These are phyloP conservation scores for Silurus asotus DNA, from an alignment of 2,113 vertebrate genomes.

Conservation along the genomic window DNA sequence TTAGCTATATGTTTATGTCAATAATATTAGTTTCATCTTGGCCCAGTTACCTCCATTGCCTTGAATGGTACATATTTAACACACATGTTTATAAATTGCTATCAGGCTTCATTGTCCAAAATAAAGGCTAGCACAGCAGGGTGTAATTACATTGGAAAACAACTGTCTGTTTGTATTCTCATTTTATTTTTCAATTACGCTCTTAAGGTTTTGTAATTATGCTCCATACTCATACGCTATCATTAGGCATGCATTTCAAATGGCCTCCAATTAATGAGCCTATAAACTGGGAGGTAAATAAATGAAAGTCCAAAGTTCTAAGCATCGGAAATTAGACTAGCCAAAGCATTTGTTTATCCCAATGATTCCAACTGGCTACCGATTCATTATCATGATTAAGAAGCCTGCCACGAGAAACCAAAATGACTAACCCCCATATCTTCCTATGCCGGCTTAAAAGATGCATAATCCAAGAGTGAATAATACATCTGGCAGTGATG, in stretches of 20 bases:
- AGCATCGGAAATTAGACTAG: slow-evolving; percentile 40
- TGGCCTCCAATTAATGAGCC: slow-evolving; percentile 49
- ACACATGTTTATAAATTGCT: slow-evolving; percentile 2
- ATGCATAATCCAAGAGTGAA: slow-evolving; percentile 60
- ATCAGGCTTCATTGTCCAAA: slow-evolving; percentile 14
- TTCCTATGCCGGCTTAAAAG: slow-evolving; percentile 55
- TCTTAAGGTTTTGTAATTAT: slow-evolving; percentile 48
- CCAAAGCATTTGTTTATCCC: slow-evolving; percentile 62
- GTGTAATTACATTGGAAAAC: slow-evolving; percentile 39
- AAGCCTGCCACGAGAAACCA: slow-evolving; percentile 65
- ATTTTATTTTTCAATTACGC: slow-evolving; percentile 51
- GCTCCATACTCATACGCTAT: slow-evolving; percentile 20
- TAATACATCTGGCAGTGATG: slow-evolving; percentile 57
- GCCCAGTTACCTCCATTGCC: not conserved
- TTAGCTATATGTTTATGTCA: not conserved
- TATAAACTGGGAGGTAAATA: slow-evolving; percentile 46
- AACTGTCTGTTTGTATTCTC: slow-evolving; percentile 32
- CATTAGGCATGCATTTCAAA: slow-evolving; percentile 46
- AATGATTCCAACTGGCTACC: slow-evolving; percentile 58
- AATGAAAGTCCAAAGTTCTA: slow-evolving; percentile 27
- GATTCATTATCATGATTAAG: slow-evolving; percentile 74
- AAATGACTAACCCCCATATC: slow-evolving; percentile 64
- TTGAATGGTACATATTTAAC: not conserved
- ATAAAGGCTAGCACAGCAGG: not conserved
- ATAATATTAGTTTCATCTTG: slow-evolving; percentile 6